Percentiles rank a stretch among this genome's conserved stretches.
These are phyloP conservation scores for Pseudomyrmex gracilis DNA, from an alignment of 1,140 invertebrate genomes.

Conservation along the genomic window DNA sequence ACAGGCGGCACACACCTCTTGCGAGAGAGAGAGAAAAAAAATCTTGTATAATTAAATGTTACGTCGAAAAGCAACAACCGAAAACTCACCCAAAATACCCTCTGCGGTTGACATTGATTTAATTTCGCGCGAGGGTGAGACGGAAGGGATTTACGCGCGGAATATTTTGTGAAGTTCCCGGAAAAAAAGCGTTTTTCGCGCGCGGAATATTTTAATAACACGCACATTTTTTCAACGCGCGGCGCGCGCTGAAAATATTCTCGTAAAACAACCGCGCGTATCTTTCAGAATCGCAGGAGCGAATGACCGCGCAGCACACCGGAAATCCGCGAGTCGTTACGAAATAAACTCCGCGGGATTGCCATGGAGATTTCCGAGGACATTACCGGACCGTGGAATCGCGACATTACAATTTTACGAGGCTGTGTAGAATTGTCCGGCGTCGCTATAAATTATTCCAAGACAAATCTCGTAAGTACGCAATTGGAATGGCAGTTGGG, in stretches of 20 bases:
- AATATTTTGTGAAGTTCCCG: constrained; percentile 8
- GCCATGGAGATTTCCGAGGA: constrained; percentile 28
- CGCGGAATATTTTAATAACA: constrained; percentile 28
- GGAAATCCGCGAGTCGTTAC: background rate
- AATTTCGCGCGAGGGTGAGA: background rate
- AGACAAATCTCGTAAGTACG: background rate
- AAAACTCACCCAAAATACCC: constrained; percentile 20
- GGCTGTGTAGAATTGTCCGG: constrained; percentile 16
- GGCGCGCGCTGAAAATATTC: constrained; percentile 12
- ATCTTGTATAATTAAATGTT: constrained; percentile 6
- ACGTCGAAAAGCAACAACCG: background rate
- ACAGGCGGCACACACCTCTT: background rate
- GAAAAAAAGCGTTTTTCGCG: constrained; percentile 8
- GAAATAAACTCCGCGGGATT: constrained; percentile 29
- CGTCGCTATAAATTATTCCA: constrained; percentile 41
- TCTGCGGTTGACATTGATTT: constrained; percentile 40
- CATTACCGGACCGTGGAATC: background rate
- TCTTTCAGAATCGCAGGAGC: background rate
- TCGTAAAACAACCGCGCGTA: background rate
- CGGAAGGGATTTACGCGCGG: constrained; percentile 9
- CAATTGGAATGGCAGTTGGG: background rate
- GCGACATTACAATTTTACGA: constrained; percentile 15
- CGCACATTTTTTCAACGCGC: background rate
- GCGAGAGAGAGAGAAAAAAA: background rate
- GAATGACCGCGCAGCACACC: background rate